These are phyloP conservation scores for Drosophila aff. DNA, from an alignment of 1,140 invertebrate genomes.

Conservation along the genomic window DNA sequence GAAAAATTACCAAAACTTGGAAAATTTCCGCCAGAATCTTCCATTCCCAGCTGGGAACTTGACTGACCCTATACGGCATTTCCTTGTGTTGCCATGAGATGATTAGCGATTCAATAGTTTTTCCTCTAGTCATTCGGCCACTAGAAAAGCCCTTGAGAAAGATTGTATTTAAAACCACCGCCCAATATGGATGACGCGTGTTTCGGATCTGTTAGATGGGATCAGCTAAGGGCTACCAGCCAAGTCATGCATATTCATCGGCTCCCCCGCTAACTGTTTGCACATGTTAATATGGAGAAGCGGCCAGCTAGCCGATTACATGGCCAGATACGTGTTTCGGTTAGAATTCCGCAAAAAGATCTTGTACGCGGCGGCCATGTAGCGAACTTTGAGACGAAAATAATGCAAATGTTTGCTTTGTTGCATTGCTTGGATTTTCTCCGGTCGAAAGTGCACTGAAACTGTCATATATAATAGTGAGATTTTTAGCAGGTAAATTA, in stretches of 20 bases:
- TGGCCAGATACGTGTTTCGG: slow-evolving; percentile 31
- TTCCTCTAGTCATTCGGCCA: slow-evolving; percentile 22
- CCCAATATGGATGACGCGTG: slow-evolving; percentile 45
- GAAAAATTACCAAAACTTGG: slow-evolving; percentile 4
- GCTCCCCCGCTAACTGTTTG: slow-evolving; percentile 41
- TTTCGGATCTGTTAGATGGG: slow-evolving; percentile 40
- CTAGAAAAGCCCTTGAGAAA: slow-evolving; percentile 41
- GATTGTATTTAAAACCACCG: slow-evolving; percentile 14
- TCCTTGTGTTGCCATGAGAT: neutral
- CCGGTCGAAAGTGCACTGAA: slow-evolving; percentile 10
- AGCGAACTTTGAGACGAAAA: slow-evolving; percentile 45
- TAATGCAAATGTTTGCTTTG: slow-evolving; percentile 35
- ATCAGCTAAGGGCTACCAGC: slow-evolving; percentile 33
- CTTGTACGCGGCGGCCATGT: slow-evolving; percentile 25
- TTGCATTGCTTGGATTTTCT: slow-evolving; percentile 18
- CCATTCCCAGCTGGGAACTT: neutral
- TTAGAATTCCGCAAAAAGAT: slow-evolving; percentile 37
- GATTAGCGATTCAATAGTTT: slow-evolving; percentile 2
- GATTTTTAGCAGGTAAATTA: slow-evolving; percentile 50
- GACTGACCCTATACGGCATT: slow-evolving; percentile 18
- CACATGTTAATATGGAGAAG: slow-evolving; percentile 22
- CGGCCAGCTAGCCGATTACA: slow-evolving; percentile 18
- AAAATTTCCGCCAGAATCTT: slow-evolving; percentile 4
- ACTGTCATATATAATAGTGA: slow-evolving; percentile 22
- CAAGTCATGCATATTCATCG: slow-evolving; percentile 42